Conservation (phyloP, 2,113 vertebrate genomes). For the Protobothrops mucrosquamatus region DNA sequence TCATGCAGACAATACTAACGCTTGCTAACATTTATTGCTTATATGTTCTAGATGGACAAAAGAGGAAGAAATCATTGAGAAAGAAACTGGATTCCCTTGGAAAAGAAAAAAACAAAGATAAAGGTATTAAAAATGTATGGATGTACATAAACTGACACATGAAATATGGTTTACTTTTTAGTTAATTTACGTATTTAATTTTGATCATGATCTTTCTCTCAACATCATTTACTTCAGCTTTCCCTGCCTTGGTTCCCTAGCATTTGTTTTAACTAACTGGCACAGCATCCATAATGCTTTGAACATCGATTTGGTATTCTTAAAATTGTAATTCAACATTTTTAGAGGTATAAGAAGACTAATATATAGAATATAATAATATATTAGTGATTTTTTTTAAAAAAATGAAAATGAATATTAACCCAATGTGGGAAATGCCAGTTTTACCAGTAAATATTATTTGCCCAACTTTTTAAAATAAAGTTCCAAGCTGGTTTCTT, state of each 20-base stretch:
- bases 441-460: not conserved
- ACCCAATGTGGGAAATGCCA: not conserved
- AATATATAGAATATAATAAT: not conserved
- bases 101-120: slow-evolving; percentile 96
- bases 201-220: not conserved
- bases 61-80: slow-evolving; percentile 91
- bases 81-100: slow-evolving; percentile 95
- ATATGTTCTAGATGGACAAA: slow-evolving; percentile 86
- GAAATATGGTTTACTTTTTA: not conserved
- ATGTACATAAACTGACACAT: not conserved
- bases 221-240: not conserved
- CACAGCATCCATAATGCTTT: not conserved
- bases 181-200: not conserved
- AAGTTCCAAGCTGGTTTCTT: not conserved
- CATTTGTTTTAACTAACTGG: not conserved
- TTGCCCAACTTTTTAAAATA: not conserved
- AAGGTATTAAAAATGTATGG: slow-evolving; percentile 75
- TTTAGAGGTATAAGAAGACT: not conserved
- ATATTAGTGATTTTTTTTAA: not conserved
- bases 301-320: not conserved
- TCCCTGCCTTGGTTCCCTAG: not conserved
- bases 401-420: too few relatives aligned
- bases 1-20: not conserved
- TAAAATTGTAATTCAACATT: not conserved
- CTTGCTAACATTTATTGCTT: not conserved